These are phyloP conservation scores for Ornithoptera alexandrae DNA, from an alignment of 2,888 invertebrate genomes.

Conservation along the genomic window DNA sequence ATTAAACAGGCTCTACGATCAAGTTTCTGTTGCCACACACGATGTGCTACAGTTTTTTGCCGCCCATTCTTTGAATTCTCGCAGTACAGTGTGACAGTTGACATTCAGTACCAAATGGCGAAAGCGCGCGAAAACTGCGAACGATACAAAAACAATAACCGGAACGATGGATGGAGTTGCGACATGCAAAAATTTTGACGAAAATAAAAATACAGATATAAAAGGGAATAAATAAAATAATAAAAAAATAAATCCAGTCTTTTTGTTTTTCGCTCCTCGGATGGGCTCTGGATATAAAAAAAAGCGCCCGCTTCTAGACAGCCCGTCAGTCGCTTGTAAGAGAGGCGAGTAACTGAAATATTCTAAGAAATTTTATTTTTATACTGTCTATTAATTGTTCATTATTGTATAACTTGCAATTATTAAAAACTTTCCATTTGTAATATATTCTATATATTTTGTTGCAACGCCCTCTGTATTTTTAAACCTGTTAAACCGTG, in stretches of 20 bases:
- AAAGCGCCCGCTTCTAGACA: slow-evolving; percentile 79
- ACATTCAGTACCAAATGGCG: slow-evolving; percentile 58
- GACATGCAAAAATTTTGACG: slow-evolving; percentile 72
- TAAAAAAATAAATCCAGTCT: slow-evolving; percentile 77
- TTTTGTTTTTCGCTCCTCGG: slow-evolving; percentile 76
- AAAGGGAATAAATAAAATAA: slow-evolving; percentile 76
- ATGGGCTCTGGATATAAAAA: slow-evolving; percentile 75
- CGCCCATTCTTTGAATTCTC: slow-evolving; percentile 46
- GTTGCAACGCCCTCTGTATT: no score
- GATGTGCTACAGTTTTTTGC: slow-evolving; percentile 37
- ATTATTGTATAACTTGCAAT: not conserved
- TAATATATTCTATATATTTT: no score
- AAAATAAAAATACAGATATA: slow-evolving; percentile 67
- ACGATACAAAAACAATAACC: slow-evolving; percentile 53
- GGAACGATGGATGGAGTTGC: slow-evolving; percentile 41
- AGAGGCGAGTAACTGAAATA: slow-evolving; percentile 45
- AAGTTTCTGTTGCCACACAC: slow-evolving; percentile 46
- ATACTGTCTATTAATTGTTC: not conserved
- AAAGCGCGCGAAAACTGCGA: slow-evolving; percentile 50
- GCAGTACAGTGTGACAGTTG: slow-evolving; percentile 57
- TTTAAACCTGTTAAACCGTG: no score
- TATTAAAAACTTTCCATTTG: no score
- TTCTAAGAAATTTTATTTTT: slow-evolving; percentile 19
- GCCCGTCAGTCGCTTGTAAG: slow-evolving; percentile 50
- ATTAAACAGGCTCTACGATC: slow-evolving; percentile 25